These are phyloP conservation scores for Melanerpes aurifrons DNA, from an alignment of 2,113 vertebrate genomes.

Conservation along the genomic window DNA sequence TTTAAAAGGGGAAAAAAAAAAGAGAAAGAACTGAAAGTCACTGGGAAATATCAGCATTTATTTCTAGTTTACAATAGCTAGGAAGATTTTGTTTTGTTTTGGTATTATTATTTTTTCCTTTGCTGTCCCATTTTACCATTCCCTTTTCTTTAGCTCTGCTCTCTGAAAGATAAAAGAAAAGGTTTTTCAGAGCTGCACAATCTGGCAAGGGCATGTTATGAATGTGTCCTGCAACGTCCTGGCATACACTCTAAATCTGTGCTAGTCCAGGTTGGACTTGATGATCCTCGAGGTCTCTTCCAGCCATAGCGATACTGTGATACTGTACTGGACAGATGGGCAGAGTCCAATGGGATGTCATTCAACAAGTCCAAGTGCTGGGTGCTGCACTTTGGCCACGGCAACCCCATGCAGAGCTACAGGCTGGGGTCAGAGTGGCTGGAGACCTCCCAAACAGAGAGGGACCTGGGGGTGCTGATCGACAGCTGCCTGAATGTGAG, in stretches of 20 bases:
- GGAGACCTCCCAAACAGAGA: no score
- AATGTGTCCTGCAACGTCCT: neutral
- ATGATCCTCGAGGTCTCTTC: no score
- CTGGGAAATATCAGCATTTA: slow-evolving; percentile 5
- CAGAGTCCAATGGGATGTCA: no score
- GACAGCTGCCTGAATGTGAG: no score
- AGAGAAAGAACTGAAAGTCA: slow-evolving; percentile 28
- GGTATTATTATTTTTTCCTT: neutral
- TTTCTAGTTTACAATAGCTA: neutral
- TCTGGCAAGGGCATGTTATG: neutral
- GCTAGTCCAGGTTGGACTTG: no score
- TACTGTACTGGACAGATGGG: no score
- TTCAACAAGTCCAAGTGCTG: no score
- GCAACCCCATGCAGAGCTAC: no score
- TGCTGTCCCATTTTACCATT: neutral
- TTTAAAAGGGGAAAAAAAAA: slow-evolving; percentile 54
- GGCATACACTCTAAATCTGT: neutral
- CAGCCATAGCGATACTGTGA: no score
- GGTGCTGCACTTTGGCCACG: no score
- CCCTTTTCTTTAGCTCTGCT: neutral
- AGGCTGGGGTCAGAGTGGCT: no score
- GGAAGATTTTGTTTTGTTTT: neutral
- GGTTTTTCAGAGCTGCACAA: neutral
- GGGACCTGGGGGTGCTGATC: no score
- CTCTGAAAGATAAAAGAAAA: neutral